Conservation (phyloP, 1,140 invertebrate species). For the Drosophila mauritiana region DNA sequence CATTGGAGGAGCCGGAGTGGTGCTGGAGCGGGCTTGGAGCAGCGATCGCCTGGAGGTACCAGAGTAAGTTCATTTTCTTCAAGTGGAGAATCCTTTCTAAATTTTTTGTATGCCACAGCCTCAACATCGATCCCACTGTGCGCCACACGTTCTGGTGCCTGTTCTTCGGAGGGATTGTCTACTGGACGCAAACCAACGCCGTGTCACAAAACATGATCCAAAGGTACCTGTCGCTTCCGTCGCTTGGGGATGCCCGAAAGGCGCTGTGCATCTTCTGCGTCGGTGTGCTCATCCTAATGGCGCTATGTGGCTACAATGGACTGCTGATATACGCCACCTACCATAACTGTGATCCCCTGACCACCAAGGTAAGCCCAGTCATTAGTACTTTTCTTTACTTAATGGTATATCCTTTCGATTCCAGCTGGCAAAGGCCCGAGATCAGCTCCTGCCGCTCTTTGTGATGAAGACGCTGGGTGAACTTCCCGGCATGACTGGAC, state of each 20-base stretch:
- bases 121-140: slow-evolving; percentile 90
- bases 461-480: slow-evolving; percentile 88
- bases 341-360: slow-evolving; percentile 90
- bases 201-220: slow-evolving; percentile 93
- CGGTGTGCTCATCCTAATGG: slow-evolving; percentile 86
- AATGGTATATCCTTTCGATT: slow-evolving; percentile 14
- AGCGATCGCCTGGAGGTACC: slow-evolving; percentile 70
- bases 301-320: slow-evolving; percentile 89
- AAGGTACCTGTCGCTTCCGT: slow-evolving; percentile 88
- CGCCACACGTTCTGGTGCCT: slow-evolving; percentile 93
- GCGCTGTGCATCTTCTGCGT: slow-evolving; percentile 87
- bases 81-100: too few species aligned
- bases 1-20: slow-evolving; percentile 87
- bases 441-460: slow-evolving; percentile 87
- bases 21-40: slow-evolving; percentile 86
- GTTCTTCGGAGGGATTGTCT: slow-evolving; percentile 90
- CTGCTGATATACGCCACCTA: slow-evolving; percentile 91
- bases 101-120: slow-evolving; percentile 84
- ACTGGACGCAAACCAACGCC: slow-evolving; percentile 90
- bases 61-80: slow-evolving; percentile 48
- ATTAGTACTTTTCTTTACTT: background rate
- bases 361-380: slow-evolving; percentile 85
- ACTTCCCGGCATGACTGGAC: slow-evolving; percentile 87
- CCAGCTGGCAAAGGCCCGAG: slow-evolving; percentile 86
- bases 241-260: slow-evolving; percentile 87